Conservation (phyloP, 2,797 vertebrate genomes). For the Clarias fuscus region DNA sequence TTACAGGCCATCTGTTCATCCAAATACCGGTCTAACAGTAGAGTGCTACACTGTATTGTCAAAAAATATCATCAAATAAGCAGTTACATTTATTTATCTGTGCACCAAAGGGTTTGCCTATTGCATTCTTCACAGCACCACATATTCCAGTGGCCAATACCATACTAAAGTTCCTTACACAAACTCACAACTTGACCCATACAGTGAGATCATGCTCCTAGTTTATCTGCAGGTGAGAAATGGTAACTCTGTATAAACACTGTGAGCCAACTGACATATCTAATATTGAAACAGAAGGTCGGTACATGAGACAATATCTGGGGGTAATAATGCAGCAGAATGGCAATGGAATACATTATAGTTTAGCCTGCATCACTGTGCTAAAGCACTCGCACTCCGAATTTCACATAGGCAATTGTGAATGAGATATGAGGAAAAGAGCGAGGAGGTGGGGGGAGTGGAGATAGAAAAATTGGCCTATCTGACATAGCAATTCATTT, state of each 20-base stretch:
- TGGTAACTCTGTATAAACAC: constrained; percentile 64
- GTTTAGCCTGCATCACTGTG: not conserved
- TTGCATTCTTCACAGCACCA: constrained; percentile 31
- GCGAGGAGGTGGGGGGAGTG: not conserved
- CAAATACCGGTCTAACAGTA: not conserved
- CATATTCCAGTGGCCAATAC: constrained; percentile 46
- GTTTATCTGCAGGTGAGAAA: constrained; percentile 67
- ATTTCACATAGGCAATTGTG: constrained; percentile 50
- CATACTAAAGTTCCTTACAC: constrained; percentile 42
- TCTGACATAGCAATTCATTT: not conserved
- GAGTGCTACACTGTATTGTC: not conserved
- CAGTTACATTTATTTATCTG: not conserved
- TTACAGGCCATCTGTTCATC: not conserved
- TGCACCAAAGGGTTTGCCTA: constrained; percentile 15
- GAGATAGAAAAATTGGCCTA: not conserved
- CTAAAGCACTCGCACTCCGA: constrained; percentile 9
- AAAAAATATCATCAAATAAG: not conserved
- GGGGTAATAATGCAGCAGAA: constrained; percentile 66
- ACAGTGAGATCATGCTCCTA: constrained; percentile 58
- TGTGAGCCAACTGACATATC: constrained; percentile 55
- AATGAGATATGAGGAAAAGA: constrained; percentile 26
- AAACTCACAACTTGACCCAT: constrained; percentile 67
- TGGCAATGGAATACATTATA: constrained; percentile 68
- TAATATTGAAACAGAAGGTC: constrained; percentile 65
- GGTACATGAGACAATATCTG: constrained; percentile 69